Base-by-base conservation (phyloP, 2,113 vertebrate species). In the Prionailurus viverrinus region DNA sequence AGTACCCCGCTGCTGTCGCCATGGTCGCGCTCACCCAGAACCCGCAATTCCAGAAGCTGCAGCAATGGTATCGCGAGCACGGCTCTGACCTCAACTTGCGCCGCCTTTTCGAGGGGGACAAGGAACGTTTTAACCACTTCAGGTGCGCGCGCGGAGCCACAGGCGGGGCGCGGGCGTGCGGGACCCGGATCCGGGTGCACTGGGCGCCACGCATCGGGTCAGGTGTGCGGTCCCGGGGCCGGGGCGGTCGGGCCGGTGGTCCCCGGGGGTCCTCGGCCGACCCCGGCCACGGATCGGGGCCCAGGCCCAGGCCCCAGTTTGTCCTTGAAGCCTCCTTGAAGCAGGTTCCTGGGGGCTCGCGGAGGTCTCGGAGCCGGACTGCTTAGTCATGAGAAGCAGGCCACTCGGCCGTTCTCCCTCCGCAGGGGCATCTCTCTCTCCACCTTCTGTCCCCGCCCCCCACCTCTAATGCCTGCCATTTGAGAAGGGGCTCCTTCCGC, bases 111-210 rank as follows among this genome's bases (percentile, higher is more conserved):
- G 99, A 99, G 11, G 94, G 97, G 12, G 99, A 99, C 93, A 99
- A 99, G 97, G 99, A 99, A 10, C 99, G 99, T 53, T 99, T 99
- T 99, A 98, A 93, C 96, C 99, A 99, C 71, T 98, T 99, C 98
- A 99, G 99, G 99, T 99, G 97, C 45, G 65, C 65, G 65, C 94
- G 41, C n/a, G 27, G 19, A 51, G 14, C 51, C 21, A 6, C 53
- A 3, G 68, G 48, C 55, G 2, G 78, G n/a, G 71, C 5, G 73
- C 36, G 27, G 33, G 21, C 29, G 18, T 8, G 14, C 2, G 31
- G 45, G 68, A 48, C 18, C 29, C 2, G 66, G 65, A 7, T 25
- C 18, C 1, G 51, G 45, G n/a, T 15, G 63, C 21, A 21, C 36
- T 13, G 74, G 5, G 29, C n/a, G 33, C 29, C 1, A 55, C 45